These are phyloP conservation scores for Bovichtus diacanthus DNA, from an alignment of 2,797 vertebrate species.

Conservation along the genomic window DNA sequence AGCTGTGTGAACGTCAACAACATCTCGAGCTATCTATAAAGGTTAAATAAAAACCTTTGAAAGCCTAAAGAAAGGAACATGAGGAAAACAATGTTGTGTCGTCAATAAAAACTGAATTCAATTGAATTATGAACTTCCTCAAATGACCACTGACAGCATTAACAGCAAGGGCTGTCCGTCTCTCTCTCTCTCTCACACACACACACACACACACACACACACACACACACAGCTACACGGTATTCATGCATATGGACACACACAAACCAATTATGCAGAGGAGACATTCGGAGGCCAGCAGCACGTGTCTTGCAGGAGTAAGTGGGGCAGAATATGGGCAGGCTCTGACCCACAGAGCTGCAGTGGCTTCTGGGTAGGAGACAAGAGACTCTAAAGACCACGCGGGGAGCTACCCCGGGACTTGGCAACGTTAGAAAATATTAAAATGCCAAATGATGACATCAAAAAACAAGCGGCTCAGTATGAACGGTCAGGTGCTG, in stretches of 20 bases:
- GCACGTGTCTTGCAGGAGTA: conserved; percentile 38
- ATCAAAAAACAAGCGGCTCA: not conserved
- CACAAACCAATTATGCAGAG: conserved; percentile 33
- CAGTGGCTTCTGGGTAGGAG: conserved; percentile 55
- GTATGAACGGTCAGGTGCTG: not conserved
- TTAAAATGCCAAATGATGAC: not conserved
- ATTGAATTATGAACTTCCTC: not conserved
- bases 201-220: not conserved
- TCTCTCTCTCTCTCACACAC: no score
- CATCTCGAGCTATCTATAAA: not conserved
- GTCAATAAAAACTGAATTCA: no score
- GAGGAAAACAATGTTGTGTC: no score
- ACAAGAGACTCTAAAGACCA: conserved; percentile 9
- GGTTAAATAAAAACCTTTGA: not conserved
- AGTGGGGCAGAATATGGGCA: conserved; percentile 40
- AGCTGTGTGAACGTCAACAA: no score
- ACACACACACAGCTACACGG: not conserved
- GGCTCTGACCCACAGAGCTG: conserved; percentile 51
- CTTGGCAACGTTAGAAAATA: not conserved
- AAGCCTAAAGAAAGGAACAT: not conserved
- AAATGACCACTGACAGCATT: not conserved
- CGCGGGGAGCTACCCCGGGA: not conserved
- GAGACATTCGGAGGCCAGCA: conserved; percentile 22
- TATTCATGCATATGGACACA: conserved; percentile 3
- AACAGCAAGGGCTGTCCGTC: not conserved